These are phyloP conservation scores for Morpho achilles DNA, from an alignment of 2,888 invertebrate species.

Conservation along the genomic window DNA sequence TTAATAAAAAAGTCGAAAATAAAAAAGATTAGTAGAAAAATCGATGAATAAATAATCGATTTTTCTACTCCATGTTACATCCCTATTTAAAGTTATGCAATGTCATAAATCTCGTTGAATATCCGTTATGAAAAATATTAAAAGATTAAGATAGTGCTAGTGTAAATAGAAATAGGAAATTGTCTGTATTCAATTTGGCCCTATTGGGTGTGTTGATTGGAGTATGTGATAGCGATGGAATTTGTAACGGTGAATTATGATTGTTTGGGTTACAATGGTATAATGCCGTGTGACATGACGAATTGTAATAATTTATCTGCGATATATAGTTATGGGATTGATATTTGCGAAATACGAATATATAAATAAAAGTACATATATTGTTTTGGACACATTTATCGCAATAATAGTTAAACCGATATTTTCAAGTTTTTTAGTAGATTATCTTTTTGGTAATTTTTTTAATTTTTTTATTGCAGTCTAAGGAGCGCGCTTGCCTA, in stretches of 20 bases:
- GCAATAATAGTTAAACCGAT: neutral
- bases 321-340: too few relatives aligned
- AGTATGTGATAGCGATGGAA: constrained; percentile 9
- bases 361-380: too few relatives aligned
- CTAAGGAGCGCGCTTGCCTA: too few relatives aligned
- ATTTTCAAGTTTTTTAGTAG: neutral
- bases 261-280: constrained; percentile 7
- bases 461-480: too few relatives aligned
- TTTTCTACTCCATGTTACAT: too few relatives aligned
- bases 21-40: too few relatives aligned
- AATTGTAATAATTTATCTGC: neutral
- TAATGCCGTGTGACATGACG: constrained; percentile 3
- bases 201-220: constrained; percentile 15
- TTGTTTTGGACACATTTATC: too few relatives aligned
- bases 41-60: too few relatives aligned
- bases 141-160: constrained; percentile 51
- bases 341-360: too few relatives aligned
- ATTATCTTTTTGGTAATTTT: too few relatives aligned
- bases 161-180: constrained; percentile 12
- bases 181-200: constrained; percentile 11
- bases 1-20: too few relatives aligned
- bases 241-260: constrained; percentile 14
- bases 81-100: constrained; percentile 44
- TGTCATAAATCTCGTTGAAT: constrained; percentile 44
- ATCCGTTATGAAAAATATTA: constrained; percentile 49